A percentile compares a stretch with the other conserved stretches of the same genome.
phyloP scores from a whole-genome alignment of 2,113 vertebrate genomes.

The Neolamprologus modestus region DNA sequence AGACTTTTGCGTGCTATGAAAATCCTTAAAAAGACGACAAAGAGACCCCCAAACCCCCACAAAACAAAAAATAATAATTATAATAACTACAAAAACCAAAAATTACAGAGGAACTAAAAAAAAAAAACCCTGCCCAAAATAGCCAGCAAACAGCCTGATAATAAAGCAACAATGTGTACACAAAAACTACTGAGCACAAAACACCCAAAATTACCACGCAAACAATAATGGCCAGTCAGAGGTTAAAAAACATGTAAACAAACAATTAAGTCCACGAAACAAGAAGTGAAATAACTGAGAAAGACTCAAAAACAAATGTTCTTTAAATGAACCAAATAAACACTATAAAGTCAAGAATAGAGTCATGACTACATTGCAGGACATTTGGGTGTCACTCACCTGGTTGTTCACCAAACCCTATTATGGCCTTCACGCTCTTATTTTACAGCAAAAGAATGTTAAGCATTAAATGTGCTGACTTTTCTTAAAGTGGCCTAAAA shows the following conservation, averaged over 20 bases:
- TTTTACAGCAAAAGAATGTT: background rate
- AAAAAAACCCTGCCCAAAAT: fast-evolving
- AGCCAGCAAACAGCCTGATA: background rate
- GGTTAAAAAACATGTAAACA: background rate
- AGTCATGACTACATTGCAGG: fast-evolving
- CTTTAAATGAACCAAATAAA: background rate
- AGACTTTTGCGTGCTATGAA: background rate
- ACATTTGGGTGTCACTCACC: fast-evolving
- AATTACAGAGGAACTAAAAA: background rate
- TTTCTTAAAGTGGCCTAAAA: background rate
- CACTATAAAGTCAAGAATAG: background rate
- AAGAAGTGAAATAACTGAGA: background rate
- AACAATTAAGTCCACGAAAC: fast-evolving
- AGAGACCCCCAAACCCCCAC: background rate
- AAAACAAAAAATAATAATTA: fast-evolving
- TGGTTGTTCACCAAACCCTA: background rate
- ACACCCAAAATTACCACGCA: background rate
- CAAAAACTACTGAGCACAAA: background rate
- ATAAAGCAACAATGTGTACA: background rate
- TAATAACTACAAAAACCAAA: background rate
- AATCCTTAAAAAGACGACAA: background rate
- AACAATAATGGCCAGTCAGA: background rate
- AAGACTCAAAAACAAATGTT: background rate
- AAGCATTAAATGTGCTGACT: background rate
- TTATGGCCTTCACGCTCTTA: background rate